Percentiles rank a stretch among this genome's conserved stretches.
Conservation (phyloP, 92 coral and sea anemone species). For the Palythoa heliodiscus region DNA sequence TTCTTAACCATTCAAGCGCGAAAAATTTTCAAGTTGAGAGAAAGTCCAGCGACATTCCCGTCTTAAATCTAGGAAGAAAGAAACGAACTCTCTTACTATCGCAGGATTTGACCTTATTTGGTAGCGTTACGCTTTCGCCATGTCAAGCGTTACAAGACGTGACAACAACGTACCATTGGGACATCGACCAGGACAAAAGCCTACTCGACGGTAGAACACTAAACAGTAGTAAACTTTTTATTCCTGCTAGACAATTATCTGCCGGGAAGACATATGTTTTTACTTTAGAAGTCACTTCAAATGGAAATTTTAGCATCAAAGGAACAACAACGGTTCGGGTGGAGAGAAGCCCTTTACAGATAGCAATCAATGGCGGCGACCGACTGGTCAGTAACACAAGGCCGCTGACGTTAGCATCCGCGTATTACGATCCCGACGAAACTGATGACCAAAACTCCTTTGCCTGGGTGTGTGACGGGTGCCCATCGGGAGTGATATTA, state of each 20-base stretch:
- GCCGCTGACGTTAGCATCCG: slow-evolving; percentile 1
- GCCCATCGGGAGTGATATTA: not conserved
- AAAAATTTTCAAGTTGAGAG: not conserved
- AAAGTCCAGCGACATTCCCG: not conserved
- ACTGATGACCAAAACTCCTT: slow-evolving; percentile 8
- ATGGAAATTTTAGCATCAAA: not conserved
- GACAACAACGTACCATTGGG: slow-evolving; percentile 12
- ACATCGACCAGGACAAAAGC: not conserved
- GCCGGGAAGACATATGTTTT: slow-evolving; percentile 14
- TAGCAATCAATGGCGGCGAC: slow-evolving; percentile 21
- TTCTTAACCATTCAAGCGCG: not conserved
- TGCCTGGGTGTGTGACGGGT: slow-evolving; percentile 14
- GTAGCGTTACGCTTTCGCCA: slow-evolving; percentile 18
- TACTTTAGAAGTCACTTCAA: slow-evolving; percentile 4
- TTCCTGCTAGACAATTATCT: slow-evolving; percentile 2
- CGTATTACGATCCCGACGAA: slow-evolving; percentile 15
- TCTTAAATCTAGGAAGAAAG: slow-evolving; percentile 17
- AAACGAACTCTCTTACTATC: slow-evolving; percentile 1
- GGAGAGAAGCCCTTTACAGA: not conserved
- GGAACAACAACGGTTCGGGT: not conserved
- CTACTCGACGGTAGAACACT: not conserved
- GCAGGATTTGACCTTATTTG: slow-evolving; percentile 13
- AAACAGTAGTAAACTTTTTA: slow-evolving; percentile 12
- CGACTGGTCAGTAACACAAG: slow-evolving; percentile 3
- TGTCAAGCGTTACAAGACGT: slow-evolving; percentile 18